Evolutionary conservation across 2,113 vertebrate genomes (phyloP).

Genomic region (Gallinago paraguaiae): DNA sequence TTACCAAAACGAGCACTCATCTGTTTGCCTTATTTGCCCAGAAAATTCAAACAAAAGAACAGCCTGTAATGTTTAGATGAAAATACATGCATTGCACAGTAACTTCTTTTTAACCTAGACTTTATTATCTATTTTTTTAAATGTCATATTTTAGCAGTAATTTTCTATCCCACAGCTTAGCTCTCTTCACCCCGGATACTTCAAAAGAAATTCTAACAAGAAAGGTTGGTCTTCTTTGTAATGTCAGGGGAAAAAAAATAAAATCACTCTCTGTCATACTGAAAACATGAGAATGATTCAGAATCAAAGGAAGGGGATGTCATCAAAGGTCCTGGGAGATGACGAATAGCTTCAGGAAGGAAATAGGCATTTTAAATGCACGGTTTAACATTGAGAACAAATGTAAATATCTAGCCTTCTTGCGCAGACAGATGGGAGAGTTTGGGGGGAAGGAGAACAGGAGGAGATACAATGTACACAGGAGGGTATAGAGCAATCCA

Average conservation of each 20-base stretch:
- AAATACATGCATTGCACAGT: neutral
- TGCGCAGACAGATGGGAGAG: neutral
- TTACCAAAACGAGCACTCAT: neutral
- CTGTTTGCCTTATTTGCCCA: neutral
- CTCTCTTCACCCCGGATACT: neutral
- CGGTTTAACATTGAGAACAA: neutral
- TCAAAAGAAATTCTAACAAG: constrained; percentile 40
- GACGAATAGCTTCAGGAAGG: constrained; percentile 25
- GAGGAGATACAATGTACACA: neutral
- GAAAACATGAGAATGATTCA: neutral
- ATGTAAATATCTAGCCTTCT: neutral
- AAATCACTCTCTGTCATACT: neutral
- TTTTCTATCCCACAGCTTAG: neutral
- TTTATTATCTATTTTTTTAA: neutral
- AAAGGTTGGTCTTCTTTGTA: neutral
- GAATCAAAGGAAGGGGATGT: neutral
- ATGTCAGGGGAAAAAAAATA: neutral
- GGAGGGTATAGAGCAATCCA: neutral
- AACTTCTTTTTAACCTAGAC: neutral
- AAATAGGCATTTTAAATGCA: neutral
- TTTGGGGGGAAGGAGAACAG: neutral
- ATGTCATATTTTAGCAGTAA: constrained; percentile 10
- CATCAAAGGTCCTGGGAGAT: constrained; percentile 19
- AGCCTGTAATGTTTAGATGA: neutral
- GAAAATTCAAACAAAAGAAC: constrained; percentile 15